These are phyloP conservation scores for Hormaphis cornu DNA, from an alignment of 1,140 invertebrate genomes.

Conservation along the genomic window DNA sequence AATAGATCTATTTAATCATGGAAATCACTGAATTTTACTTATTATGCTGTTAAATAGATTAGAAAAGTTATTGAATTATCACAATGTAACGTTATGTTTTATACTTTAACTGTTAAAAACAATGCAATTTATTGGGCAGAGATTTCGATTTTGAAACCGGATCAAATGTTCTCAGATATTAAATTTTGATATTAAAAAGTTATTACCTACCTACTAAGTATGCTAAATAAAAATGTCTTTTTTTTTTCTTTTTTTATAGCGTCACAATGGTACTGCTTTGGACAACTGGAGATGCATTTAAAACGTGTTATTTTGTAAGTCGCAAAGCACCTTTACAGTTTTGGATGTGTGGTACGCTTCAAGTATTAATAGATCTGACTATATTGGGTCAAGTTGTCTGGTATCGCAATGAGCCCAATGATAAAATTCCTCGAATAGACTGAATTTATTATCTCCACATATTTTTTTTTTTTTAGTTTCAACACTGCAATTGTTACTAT, in stretches of 20 bases:
- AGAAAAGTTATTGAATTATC: no score
- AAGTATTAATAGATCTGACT: conserved; percentile 75
- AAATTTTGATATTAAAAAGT: no score
- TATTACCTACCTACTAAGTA: no score
- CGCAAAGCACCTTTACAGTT: conserved; percentile 87
- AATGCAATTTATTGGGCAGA: no score
- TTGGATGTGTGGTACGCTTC: conserved; percentile 85
- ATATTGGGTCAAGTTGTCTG: conserved; percentile 69
- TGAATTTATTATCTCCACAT: conserved; percentile 16
- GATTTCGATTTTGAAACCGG: no score
- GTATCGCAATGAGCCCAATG: conserved; percentile 34
- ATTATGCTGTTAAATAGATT: no score
- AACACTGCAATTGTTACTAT: conserved; percentile 3
- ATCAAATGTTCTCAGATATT: no score
- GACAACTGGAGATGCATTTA: conserved; percentile 90
- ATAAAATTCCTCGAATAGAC: conserved; percentile 29
- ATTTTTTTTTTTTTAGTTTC: background rate
- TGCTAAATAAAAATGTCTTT: background rate
- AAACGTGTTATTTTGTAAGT: conserved; percentile 91
- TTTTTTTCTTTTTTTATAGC: conserved; percentile 50
- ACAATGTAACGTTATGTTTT: no score
- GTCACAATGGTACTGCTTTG: conserved; percentile 93
- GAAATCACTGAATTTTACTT: no score
- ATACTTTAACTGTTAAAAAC: no score
- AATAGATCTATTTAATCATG: no score